Evolutionary conservation across 2,888 invertebrate genomes (phyloP).

Genomic region (Eupithecia tripunctaria): DNA sequence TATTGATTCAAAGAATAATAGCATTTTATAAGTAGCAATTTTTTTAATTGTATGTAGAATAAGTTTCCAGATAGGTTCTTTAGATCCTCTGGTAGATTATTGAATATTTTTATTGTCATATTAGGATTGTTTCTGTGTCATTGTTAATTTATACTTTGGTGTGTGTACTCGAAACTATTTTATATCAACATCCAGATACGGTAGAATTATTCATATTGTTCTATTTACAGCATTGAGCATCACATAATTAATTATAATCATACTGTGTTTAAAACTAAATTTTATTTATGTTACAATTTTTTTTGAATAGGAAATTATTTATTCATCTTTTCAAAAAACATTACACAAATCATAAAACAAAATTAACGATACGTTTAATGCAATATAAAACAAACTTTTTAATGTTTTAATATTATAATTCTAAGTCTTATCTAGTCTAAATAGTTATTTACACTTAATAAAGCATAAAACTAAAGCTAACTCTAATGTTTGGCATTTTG

Average conservation of each 20-base stretch:
- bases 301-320: background rate
- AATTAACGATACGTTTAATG: background rate
- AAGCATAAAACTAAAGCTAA: slow-evolving; percentile 8
- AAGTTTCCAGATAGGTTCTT: too few species aligned
- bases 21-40: too few species aligned
- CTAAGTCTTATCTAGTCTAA: background rate
- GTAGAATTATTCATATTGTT: slow-evolving; percentile 58
- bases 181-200: slow-evolving; percentile 80
- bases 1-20: too few species aligned
- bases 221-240: slow-evolving; percentile 80
- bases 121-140: too few species aligned
- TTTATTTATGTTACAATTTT: background rate
- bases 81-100: too few species aligned
- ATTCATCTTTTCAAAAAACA: too few species aligned
- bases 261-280: slow-evolving; percentile 15
- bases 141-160: too few species aligned
- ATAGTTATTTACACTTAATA: slow-evolving; percentile 3
- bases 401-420: background rate
- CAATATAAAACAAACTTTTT: background rate
- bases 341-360: background rate
- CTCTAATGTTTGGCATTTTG: slow-evolving; percentile 13
- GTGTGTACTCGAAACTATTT: slow-evolving; percentile 83
- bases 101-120: too few species aligned
- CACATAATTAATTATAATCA: slow-evolving; percentile 51
- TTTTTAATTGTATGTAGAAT: too few species aligned